Percentiles rank a stretch among this genome's conserved stretches.
Conservation (phyloP, 2,797 vertebrate species). For the Eospalax fontanierii region DNA sequence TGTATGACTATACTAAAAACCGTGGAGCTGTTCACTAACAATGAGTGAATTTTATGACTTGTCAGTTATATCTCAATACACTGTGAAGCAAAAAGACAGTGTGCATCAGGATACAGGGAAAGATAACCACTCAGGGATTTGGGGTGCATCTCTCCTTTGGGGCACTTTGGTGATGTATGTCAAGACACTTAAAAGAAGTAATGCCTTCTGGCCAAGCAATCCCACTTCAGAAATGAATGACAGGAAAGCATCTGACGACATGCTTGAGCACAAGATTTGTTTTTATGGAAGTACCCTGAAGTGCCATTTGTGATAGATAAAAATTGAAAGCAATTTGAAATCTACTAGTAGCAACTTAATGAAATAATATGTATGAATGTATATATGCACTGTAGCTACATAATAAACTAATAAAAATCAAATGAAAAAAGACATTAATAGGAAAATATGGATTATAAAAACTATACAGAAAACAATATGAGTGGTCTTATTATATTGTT, state of each 20-base stretch:
- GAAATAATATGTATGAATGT: neutral
- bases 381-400: neutral
- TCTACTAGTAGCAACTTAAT: neutral
- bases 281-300: neutral
- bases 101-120: neutral
- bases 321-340: neutral
- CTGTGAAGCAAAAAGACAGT: neutral
- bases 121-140: neutral
- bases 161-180: neutral
- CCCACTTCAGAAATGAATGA: neutral
- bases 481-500: neutral
- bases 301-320: neutral
- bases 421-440: neutral
- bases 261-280: neutral
- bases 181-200: neutral
- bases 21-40: neutral
- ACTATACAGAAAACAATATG: neutral
- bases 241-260: neutral
- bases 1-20: neutral
- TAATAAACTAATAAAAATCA: conserved; percentile 32
- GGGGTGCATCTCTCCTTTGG: neutral
- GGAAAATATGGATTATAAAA: neutral
- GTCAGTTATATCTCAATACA: neutral
- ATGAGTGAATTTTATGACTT: neutral
- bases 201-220: neutral